Evolutionary conservation across 2,888 invertebrate genomes (phyloP).

Genomic region (Lysandra coridon): DNA sequence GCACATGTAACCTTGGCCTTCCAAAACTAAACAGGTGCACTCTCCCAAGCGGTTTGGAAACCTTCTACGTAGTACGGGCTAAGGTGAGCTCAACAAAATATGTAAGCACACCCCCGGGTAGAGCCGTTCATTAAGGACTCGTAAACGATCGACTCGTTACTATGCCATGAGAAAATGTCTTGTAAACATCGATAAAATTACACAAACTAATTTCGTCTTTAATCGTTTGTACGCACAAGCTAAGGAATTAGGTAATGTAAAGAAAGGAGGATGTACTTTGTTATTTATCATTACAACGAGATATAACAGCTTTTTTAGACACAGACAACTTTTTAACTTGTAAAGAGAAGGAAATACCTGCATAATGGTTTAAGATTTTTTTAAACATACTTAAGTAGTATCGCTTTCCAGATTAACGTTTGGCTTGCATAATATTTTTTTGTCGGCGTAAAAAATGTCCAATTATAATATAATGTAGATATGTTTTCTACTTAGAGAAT

Average conservation of each 20-base stretch:
- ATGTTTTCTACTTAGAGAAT: too few species aligned
- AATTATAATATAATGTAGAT: too few species aligned
- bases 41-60: slow-evolving; percentile 41
- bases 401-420: too few species aligned
- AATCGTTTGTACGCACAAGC: slow-evolving; percentile 30
- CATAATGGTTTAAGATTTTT: too few species aligned
- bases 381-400: too few species aligned
- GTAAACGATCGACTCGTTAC: slow-evolving; percentile 63
- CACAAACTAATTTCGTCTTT: slow-evolving; percentile 32
- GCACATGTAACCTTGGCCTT: not conserved
- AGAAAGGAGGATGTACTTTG: slow-evolving; percentile 18
- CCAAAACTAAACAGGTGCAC: not conserved
- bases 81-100: slow-evolving; percentile 52
- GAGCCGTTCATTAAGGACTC: slow-evolving; percentile 64
- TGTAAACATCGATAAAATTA: slow-evolving; percentile 38
- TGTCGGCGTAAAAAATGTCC: too few species aligned
- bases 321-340: not conserved
- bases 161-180: slow-evolving; percentile 46
- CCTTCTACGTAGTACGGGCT: slow-evolving; percentile 47
- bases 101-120: slow-evolving; percentile 63
- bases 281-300: not conserved
- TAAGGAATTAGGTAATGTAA: slow-evolving; percentile 7
- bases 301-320: not conserved
- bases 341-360: not conserved
- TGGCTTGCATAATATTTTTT: too few species aligned